Percentiles rank a stretch among this genome's conserved stretches.
phyloP scores from a whole-genome alignment of 2,888 invertebrate genomes.

The Glomeris marginata region DNA sequence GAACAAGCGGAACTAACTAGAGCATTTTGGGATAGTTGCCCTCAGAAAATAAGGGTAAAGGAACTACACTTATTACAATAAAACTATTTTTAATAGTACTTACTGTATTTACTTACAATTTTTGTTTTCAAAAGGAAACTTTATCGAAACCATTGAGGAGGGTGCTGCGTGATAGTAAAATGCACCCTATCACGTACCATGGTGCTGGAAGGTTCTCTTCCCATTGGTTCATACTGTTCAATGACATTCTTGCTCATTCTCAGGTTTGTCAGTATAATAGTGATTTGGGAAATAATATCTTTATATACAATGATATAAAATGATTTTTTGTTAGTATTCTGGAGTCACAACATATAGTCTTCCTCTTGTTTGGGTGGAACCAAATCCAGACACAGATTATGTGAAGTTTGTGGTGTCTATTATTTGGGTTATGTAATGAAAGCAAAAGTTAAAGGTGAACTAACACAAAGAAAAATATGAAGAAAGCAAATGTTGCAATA shows the following conservation, averaged over 20 bases:
- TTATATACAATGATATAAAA: neutral
- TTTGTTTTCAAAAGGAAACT: constrained; percentile 28
- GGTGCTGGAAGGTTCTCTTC: constrained; percentile 58
- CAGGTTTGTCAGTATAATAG: too few species aligned
- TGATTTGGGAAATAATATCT: neutral
- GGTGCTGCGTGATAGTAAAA: constrained; percentile 60
- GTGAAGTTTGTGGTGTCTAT: too few species aligned
- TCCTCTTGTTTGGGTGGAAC: constrained; percentile 36
- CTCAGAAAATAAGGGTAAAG: constrained; percentile 42
- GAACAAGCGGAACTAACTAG: constrained; percentile 53
- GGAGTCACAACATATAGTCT: constrained; percentile 36
- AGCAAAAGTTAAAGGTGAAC: too few species aligned
- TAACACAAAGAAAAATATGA: too few species aligned
- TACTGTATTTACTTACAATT: too few species aligned
- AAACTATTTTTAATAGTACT: too few species aligned
- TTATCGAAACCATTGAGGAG: constrained; percentile 50
- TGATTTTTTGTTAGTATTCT: constrained; percentile 36
- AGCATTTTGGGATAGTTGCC: constrained; percentile 52
- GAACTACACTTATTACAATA: neutral
- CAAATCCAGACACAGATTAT: constrained; percentile 43
- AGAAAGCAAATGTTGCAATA: too few species aligned
- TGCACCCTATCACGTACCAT: constrained; percentile 48
- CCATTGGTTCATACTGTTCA: constrained; percentile 66
- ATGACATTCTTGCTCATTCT: constrained; percentile 58
- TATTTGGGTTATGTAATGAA: too few species aligned